phyloP scores from a whole-genome alignment of 2,113 vertebrate species.

The Pituophis catenifer region DNA sequence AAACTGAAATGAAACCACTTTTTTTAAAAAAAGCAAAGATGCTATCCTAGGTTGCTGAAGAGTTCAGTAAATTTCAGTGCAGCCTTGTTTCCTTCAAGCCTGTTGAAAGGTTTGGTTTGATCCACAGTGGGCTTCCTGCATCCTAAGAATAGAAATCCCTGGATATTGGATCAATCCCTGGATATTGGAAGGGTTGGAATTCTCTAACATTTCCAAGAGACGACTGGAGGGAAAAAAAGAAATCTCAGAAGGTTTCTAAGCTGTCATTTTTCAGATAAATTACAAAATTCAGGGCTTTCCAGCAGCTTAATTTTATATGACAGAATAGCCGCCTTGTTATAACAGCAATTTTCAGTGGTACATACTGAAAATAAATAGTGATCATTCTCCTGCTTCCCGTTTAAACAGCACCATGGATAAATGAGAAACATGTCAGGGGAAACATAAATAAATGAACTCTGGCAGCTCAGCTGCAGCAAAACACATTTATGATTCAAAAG shows the following conservation, averaged over 20 bases:
- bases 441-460: conserved; percentile 20
- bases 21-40: too few species aligned
- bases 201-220: background rate
- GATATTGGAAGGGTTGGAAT: background rate
- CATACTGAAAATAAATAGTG: background rate
- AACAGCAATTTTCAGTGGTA: background rate
- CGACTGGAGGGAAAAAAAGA: background rate
- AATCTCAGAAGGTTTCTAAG: background rate
- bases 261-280: background rate
- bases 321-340: background rate
- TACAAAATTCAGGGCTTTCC: background rate
- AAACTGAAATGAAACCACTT: too few species aligned
- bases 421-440: conserved; percentile 20
- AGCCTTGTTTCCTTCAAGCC: background rate
- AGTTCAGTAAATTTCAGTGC: background rate
- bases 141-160: background rate
- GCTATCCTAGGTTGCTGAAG: background rate
- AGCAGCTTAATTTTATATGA: conserved; percentile 3
- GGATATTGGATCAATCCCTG: background rate
- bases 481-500: conserved; percentile 15
- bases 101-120: background rate
- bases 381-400: background rate
- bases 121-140: background rate
- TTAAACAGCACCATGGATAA: background rate
- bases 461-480: conserved; percentile 21